These are phyloP conservation scores for Mormyrus hasselquistii DNA, from an alignment of 2,797 vertebrate species.

Conservation along the genomic window DNA sequence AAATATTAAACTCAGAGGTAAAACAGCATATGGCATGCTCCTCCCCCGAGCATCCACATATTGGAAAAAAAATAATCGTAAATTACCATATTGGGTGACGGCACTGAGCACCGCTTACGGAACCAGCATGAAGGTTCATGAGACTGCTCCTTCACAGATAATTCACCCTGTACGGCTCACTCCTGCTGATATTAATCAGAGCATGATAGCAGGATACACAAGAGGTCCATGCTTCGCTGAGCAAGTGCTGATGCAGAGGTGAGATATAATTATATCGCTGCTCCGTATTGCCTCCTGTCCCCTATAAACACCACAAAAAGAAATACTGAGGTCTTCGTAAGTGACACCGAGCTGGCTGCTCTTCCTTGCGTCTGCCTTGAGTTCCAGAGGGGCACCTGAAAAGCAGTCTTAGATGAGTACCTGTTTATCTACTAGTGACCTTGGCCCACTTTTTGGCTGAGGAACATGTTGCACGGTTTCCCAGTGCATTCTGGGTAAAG, in stretches of 20 bases:
- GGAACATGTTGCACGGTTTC: not conserved
- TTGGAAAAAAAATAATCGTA: not conserved
- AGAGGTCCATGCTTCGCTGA: not conserved
- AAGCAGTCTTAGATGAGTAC: not conserved
- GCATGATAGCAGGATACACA: slow-evolving; percentile 6
- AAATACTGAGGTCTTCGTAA: not conserved
- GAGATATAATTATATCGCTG: slow-evolving; percentile 8
- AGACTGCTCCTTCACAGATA: not conserved
- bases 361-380: not conserved
- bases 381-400: not conserved
- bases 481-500: not conserved
- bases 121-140: not conserved
- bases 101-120: not conserved
- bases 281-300: not conserved
- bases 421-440: not conserved
- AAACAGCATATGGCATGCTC: not conserved
- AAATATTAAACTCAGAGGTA: not conserved
- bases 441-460: not conserved
- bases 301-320: not conserved
- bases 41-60: not conserved
- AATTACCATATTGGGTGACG: not conserved
- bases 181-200: slow-evolving; percentile 12
- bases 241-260: slow-evolving; percentile 7
- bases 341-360: not conserved
- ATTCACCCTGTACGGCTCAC: not conserved